A percentile compares a stretch with the other conserved stretches of the same genome.
phyloP scores from a whole-genome alignment of 2,113 vertebrate genomes.

The Potamarius usumacintae region DNA sequence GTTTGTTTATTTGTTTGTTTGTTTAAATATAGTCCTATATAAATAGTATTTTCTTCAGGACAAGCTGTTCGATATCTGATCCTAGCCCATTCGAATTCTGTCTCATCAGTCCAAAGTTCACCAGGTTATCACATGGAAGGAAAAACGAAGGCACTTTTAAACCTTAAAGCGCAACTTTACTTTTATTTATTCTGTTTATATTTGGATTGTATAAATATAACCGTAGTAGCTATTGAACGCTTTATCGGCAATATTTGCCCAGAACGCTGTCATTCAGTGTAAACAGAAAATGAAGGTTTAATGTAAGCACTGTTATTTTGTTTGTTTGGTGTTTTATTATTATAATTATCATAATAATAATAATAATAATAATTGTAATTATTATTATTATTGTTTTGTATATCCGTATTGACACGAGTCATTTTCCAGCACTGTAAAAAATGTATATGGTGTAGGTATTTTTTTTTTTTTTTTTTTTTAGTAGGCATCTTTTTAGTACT shows the following conservation, averaged over 20 bases:
- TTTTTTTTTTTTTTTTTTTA: slow-evolving; percentile 64
- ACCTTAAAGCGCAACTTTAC: slow-evolving; percentile 87
- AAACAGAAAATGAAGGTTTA: slow-evolving; percentile 70
- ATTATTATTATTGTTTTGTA: slow-evolving; percentile 54
- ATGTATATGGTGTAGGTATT: slow-evolving; percentile 73
- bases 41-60: slow-evolving; percentile 54
- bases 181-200: slow-evolving; percentile 92
- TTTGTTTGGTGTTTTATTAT: slow-evolving; percentile 62
- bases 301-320: slow-evolving; percentile 74
- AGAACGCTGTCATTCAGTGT: slow-evolving; percentile 75
- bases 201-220: slow-evolving; percentile 77
- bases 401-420: slow-evolving; percentile 72
- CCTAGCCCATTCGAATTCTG: slow-evolving; percentile 51
- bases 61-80: slow-evolving; percentile 59
- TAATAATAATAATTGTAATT: slow-evolving; percentile 35
- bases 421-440: slow-evolving; percentile 90
- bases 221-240: slow-evolving; percentile 78
- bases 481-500: slow-evolving; percentile 58
- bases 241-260: slow-evolving; percentile 99
- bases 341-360: slow-evolving; percentile 46
- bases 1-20: background rate
- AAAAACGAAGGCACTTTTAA: slow-evolving; percentile 92
- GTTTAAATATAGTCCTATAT: slow-evolving; percentile 26
- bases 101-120: slow-evolving; percentile 49
- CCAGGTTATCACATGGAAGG: slow-evolving; percentile 61